These are phyloP conservation scores for Monopis laevigella DNA, from an alignment of 2,888 invertebrate genomes.

Conservation along the genomic window DNA sequence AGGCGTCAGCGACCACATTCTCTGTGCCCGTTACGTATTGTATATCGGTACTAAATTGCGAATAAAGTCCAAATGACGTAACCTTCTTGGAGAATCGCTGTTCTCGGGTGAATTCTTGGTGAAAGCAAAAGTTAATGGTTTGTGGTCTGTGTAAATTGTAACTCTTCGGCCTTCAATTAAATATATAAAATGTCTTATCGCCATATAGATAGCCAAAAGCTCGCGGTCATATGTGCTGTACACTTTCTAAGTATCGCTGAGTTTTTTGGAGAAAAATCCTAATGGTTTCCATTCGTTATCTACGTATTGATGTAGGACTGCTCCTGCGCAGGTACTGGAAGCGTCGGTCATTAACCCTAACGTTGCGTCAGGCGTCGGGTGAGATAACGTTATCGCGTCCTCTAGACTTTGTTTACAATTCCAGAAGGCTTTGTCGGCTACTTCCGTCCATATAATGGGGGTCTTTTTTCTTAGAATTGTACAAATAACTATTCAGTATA, in stretches of 20 bases:
- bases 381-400: conserved; percentile 23
- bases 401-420: conserved; percentile 21
- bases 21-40: too few species aligned
- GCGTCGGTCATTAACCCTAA: conserved; percentile 29
- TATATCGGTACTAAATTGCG: too few species aligned
- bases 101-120: too few species aligned
- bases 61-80: too few species aligned
- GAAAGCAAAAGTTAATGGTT: too few species aligned
- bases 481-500: conserved; percentile 22
- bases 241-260: conserved; percentile 25
- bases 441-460: conserved; percentile 20
- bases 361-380: conserved; percentile 22
- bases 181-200: conserved; percentile 19
- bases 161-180: conserved; percentile 19
- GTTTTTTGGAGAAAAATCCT: conserved; percentile 29
- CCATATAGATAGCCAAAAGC: conserved; percentile 19
- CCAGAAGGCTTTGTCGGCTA: conserved; percentile 20
- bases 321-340: conserved; percentile 29
- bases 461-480: conserved; percentile 19
- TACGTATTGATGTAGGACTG: conserved; percentile 28
- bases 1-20: too few species aligned
- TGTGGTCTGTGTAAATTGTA: conserved; percentile 21
- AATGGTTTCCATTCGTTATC: conserved; percentile 25
- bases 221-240: conserved; percentile 25
- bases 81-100: too few species aligned